Base-by-base conservation (phyloP, 2,797 vertebrate genomes). In the Lepus oiostolus region DNA sequence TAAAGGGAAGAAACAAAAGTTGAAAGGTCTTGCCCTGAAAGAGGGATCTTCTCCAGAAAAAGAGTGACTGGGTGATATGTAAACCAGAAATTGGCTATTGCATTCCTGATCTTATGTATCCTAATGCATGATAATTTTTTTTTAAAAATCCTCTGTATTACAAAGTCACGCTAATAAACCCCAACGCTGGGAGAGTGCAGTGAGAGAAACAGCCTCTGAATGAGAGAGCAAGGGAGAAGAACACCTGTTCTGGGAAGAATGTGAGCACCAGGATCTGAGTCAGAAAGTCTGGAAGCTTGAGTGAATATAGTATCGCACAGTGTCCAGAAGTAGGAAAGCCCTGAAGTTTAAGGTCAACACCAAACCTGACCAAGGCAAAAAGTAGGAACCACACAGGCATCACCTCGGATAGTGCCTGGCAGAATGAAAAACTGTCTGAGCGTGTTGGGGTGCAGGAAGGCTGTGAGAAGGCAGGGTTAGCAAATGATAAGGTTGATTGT, bases 341-440 rank as follows among this genome's bases (percentile, higher is more conserved):
- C 42, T 95, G 12, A 96, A 38, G 10, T 96, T 94, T 82, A 92
- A 88, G 8, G 5, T 21, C 67, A 77, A 88, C 21, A 76, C 7
- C 35, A 77, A 85, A 87, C 22, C 84, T 35, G 65, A 89, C 9
- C 24, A 62, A 93, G 38, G 11, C 10, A 62, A 54, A 67, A 63
- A 26, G 8, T n/a, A 58, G 7, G 74, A 94, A 83, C 67, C 42
- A 47, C 35, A 82, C 91, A 19, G 24, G 52, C 14, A 70, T 10
- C 88, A 70, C 42, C 42, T 68, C 24, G 24, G n/a, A 13, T 91
- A 50, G 89, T 54, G 32, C 54, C 42, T 75, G 17, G 47, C 5
- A 75, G 76, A 91, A 94, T 4, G 14, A 72, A 84, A 38, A 52
- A 26, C 26, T 81, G 71, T 28, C 50, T 16, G n/a, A 85, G 42